Conservation (phyloP, 2,888 invertebrate genomes). For the Cantharis flavilabris region DNA sequence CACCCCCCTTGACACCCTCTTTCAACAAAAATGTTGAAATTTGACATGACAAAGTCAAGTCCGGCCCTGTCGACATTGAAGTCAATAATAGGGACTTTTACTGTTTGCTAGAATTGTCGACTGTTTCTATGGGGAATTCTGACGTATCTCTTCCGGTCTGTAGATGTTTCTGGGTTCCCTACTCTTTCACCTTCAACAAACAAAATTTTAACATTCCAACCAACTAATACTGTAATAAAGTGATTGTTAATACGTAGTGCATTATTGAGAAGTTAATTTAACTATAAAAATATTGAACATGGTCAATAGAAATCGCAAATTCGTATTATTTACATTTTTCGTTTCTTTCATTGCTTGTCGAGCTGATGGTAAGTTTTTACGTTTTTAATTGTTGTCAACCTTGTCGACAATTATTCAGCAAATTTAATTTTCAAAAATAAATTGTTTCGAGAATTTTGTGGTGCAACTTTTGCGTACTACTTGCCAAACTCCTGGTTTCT, state of each 20-base stretch:
- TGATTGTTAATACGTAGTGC: not conserved
- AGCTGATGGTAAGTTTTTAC: slow-evolving; percentile 11
- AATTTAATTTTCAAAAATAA: not conserved
- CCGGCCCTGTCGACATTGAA: not conserved
- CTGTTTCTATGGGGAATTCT: not conserved
- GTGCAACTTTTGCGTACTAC: not conserved
- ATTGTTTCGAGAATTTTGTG: not conserved
- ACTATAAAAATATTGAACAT: not conserved
- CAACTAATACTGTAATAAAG: not conserved
- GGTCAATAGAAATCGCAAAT: slow-evolving; percentile 3
- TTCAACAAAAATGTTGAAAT: too few species aligned
- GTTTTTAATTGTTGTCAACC: slow-evolving; percentile 2
- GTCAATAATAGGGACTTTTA: not conserved
- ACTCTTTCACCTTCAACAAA: slow-evolving; percentile 22
- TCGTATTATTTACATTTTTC: slow-evolving; percentile 2
- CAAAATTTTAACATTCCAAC: slow-evolving; percentile 9
- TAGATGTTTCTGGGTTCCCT: slow-evolving; percentile 4
- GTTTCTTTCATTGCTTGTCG: slow-evolving; percentile 3
- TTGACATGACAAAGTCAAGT: not conserved
- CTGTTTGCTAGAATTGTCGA: not conserved
- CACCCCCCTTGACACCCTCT: too few species aligned
- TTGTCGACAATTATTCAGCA: slow-evolving; percentile 12
- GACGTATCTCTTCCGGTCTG: slow-evolving; percentile 10
- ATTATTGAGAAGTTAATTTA: not conserved
- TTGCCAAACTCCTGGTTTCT: not conserved